Conservation (phyloP, 1,140 invertebrate species). For the Tribolium madens region DNA sequence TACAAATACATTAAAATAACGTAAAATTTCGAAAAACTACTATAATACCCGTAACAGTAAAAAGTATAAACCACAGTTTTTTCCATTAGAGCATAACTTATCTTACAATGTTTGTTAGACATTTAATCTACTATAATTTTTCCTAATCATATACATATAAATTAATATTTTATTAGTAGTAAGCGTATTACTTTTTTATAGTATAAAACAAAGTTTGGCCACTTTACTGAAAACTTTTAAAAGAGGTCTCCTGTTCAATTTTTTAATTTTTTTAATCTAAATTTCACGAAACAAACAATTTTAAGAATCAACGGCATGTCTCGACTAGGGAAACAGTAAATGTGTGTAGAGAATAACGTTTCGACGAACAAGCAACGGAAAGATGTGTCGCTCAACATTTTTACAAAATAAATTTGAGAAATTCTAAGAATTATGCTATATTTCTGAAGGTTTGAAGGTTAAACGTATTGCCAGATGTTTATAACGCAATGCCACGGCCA, state of each 20-base stretch:
- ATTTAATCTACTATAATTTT: too few relatives aligned
- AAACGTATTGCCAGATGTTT: constrained; percentile 22
- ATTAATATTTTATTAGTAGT: too few relatives aligned
- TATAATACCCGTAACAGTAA: too few relatives aligned
- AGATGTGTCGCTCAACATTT: background rate
- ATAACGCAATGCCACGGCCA: constrained; percentile 19
- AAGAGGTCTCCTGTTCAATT: too few relatives aligned
- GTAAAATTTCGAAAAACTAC: background rate
- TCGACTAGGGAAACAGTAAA: background rate
- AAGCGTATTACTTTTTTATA: too few relatives aligned
- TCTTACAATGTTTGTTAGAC: too few relatives aligned
- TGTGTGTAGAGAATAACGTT: background rate
- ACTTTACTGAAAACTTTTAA: too few relatives aligned
- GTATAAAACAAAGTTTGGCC: too few relatives aligned
- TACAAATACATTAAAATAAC: background rate
- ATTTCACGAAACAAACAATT: background rate
- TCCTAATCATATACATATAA: too few relatives aligned
- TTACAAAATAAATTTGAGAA: background rate
- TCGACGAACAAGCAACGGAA: background rate
- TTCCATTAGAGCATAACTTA: too few relatives aligned
- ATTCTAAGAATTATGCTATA: constrained; percentile 14
- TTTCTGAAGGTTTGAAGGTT: background rate
- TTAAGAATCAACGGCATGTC: background rate
- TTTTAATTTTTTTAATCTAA: background rate
- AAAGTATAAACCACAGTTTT: too few relatives aligned